These are phyloP conservation scores for Pangasianodon gigas DNA, from an alignment of 2,113 vertebrate species.

Conservation along the genomic window DNA sequence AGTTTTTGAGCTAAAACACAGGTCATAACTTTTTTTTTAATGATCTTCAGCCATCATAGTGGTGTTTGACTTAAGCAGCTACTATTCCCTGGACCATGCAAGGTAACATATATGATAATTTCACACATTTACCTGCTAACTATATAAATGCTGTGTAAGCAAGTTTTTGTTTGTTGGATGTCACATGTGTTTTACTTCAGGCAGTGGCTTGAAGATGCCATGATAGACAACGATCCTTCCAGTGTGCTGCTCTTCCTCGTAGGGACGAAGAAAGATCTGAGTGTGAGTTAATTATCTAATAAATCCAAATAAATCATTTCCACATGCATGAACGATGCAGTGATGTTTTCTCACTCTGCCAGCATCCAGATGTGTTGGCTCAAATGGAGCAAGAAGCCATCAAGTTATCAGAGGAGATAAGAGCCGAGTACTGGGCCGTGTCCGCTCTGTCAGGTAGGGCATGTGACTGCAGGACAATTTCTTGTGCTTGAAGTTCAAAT, in stretches of 20 bases:
- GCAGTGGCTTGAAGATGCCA: conserved; percentile 91
- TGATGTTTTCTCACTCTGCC: conserved; percentile 15
- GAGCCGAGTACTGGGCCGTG: conserved; percentile 92
- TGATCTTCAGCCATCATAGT: conserved; percentile 84
- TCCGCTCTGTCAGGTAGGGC: conserved; percentile 88
- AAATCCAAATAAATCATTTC: neutral
- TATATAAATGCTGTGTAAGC: neutral
- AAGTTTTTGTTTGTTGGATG: neutral
- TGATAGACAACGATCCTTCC: conserved; percentile 93
- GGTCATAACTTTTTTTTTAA: neutral
- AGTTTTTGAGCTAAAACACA: conserved; percentile 7
- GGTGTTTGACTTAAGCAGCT: conserved; percentile 88
- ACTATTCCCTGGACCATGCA: conserved; percentile 82
- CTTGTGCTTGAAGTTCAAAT: neutral
- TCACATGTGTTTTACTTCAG: conserved; percentile 63
- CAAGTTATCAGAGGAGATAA: conserved; percentile 89
- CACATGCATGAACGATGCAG: neutral
- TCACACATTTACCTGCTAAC: neutral
- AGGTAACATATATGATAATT: conserved; percentile 70
- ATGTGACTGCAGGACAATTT: too few relatives aligned
- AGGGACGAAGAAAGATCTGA: conserved; percentile 94
- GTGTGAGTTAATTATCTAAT: conserved; percentile 74
- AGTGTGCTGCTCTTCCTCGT: conserved; percentile 91
- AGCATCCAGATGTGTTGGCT: conserved; percentile 83
- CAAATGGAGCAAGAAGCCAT: conserved; percentile 86